Percentiles rank a stretch among this genome's conserved stretches.
Evolutionary conservation across 2,888 invertebrate species (phyloP).

Genomic region (Boloria selene): DNA sequence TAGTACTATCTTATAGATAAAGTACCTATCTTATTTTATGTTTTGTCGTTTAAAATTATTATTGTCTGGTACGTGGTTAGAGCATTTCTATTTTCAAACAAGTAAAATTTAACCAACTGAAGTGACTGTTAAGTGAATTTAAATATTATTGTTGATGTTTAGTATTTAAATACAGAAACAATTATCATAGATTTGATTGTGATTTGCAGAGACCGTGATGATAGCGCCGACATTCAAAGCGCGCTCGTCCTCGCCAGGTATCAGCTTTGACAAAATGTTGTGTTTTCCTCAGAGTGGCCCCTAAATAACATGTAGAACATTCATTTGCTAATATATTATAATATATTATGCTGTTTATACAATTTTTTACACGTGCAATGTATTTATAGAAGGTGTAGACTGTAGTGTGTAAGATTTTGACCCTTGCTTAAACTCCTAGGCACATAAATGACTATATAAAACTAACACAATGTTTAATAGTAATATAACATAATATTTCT

Average conservation of each 20-base stretch:
- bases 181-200: slow-evolving; percentile 59
- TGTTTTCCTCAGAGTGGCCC: slow-evolving; percentile 38
- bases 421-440: neutral
- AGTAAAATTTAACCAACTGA: too few relatives aligned
- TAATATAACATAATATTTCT: slow-evolving; percentile 2
- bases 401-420: too few relatives aligned
- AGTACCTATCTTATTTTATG: too few relatives aligned
- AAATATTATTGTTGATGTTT: neutral
- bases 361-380: neutral
- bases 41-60: too few relatives aligned
- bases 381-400: too few relatives aligned
- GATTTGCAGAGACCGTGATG: slow-evolving; percentile 87
- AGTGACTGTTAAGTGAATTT: too few relatives aligned
- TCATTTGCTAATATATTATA: slow-evolving; percentile 29
- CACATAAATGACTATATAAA: neutral
- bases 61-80: too few relatives aligned
- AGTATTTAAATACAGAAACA: slow-evolving; percentile 24
- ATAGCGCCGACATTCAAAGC: slow-evolving; percentile 92
- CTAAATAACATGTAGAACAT: slow-evolving; percentile 13
- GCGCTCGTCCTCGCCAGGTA: slow-evolving; percentile 88
- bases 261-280: slow-evolving; percentile 43
- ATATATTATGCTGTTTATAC: slow-evolving; percentile 12
- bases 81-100: too few relatives aligned
- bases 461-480: neutral
- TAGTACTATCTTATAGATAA: neutral